Percentiles rank a stretch among this genome's conserved stretches.
phyloP scores from a whole-genome alignment of 1,140 invertebrate species.

The Euwallacea similis region DNA sequence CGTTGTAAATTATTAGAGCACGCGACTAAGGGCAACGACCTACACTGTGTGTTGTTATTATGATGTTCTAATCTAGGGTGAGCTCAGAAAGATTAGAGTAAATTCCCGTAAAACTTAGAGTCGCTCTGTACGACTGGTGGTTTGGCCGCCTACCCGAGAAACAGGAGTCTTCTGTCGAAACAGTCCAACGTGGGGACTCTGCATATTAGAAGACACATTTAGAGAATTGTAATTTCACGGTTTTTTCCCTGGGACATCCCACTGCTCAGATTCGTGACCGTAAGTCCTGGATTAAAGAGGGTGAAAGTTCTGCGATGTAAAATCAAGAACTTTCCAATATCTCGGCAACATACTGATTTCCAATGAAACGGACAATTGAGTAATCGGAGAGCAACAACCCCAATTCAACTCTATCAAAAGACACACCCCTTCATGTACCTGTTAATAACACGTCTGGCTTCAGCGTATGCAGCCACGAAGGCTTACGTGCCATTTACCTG shows the following conservation, averaged over 20 bases:
- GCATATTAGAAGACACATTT: too few relatives aligned
- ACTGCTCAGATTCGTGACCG: too few relatives aligned
- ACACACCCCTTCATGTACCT: not conserved
- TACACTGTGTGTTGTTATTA: not conserved
- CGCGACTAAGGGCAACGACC: slow-evolving; percentile 23
- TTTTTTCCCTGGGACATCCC: too few relatives aligned
- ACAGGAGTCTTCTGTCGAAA: too few relatives aligned
- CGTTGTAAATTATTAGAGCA: slow-evolving; percentile 9
- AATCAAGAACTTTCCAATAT: too few relatives aligned
- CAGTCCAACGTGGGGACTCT: too few relatives aligned
- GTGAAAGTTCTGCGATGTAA: too few relatives aligned
- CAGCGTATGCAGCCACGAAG: slow-evolving; percentile 1
- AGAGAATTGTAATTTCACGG: too few relatives aligned
- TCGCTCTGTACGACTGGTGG: not conserved
- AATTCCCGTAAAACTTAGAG: not conserved
- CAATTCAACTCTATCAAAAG: not conserved
- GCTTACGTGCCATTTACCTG: slow-evolving; percentile 24
- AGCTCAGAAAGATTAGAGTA: not conserved
- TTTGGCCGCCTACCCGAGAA: not conserved
- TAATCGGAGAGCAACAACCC: not conserved
- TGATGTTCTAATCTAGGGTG: not conserved
- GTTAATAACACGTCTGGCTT: not conserved
- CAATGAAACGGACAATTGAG: not conserved
- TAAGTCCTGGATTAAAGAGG: too few relatives aligned
- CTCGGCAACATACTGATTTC: too few relatives aligned